Conservation (phyloP, 2,113 vertebrate genomes). For the Microtus pennsylvanicus region DNA sequence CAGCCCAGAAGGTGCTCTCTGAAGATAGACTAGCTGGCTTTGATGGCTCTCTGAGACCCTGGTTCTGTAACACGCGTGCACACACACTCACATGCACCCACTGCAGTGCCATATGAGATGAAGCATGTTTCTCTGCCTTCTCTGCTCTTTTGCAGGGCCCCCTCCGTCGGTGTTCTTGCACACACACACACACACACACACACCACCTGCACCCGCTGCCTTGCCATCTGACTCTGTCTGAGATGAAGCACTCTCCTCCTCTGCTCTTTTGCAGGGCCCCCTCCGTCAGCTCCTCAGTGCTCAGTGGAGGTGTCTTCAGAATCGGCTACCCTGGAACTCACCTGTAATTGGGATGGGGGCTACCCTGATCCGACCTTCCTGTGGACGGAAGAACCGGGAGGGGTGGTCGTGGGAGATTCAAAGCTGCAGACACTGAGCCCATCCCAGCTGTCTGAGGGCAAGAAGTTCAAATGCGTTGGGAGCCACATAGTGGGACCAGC, state of each 20-base stretch:
- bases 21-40: background rate
- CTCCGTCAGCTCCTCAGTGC: constrained; percentile 86
- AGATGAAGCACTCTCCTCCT: no score
- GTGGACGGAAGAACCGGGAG: constrained; percentile 86
- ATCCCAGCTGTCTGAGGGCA: constrained; percentile 84
- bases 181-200: no score
- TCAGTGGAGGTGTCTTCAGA: constrained; percentile 73
- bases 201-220: no score
- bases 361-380: constrained; percentile 90
- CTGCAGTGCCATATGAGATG: fast-evolving
- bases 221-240: no score
- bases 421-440: constrained; percentile 86
- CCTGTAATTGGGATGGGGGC: constrained; percentile 91
- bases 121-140: background rate
- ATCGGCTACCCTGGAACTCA: constrained; percentile 84
- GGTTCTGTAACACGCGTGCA: background rate
- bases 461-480: constrained; percentile 89
- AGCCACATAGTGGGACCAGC: constrained; percentile 77
- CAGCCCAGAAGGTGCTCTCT: background rate
- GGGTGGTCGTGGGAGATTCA: constrained; percentile 75
- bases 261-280: constrained; percentile 85
- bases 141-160: constrained; percentile 83
- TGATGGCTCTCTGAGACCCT: background rate
- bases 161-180: constrained; percentile 71
- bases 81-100: background rate